Conservation (phyloP, 2,888 invertebrate genomes). For the Mechanitis mazaeus region DNA sequence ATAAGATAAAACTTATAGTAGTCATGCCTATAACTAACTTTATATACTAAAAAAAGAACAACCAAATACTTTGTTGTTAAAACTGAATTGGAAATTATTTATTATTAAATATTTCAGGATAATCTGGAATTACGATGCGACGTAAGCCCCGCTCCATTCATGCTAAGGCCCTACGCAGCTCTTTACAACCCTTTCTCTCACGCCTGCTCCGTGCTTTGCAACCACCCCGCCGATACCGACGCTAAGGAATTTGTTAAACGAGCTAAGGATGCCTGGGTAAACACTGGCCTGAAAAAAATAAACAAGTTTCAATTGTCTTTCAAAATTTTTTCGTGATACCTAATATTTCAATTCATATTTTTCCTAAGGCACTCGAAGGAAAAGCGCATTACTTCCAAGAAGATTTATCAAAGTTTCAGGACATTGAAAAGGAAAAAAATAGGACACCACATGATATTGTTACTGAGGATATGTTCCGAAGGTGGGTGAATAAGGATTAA, state of each 20-base stretch:
- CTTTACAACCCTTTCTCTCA: constrained; percentile 88
- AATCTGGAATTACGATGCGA: constrained; percentile 74
- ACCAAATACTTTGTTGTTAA: background rate
- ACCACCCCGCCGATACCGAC: constrained; percentile 87
- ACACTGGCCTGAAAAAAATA: too few species aligned
- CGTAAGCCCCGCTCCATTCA: constrained; percentile 82
- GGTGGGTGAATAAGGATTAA: constrained; percentile 39
- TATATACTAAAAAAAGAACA: too few species aligned
- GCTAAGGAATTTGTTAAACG: constrained; percentile 83
- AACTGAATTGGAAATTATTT: background rate
- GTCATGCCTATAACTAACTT: too few species aligned
- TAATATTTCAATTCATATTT: too few species aligned
- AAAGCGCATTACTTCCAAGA: constrained; percentile 55
- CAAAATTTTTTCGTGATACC: too few species aligned
- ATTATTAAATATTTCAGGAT: constrained; percentile 35
- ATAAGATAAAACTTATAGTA: too few species aligned
- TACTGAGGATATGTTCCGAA: constrained; percentile 84
- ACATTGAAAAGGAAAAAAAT: constrained; percentile 59
- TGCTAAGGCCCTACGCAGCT: constrained; percentile 86
- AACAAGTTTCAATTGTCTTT: too few species aligned
- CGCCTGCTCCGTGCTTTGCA: constrained; percentile 88
- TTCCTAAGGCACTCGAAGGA: constrained; percentile 51
- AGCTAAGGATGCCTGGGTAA: constrained; percentile 83
- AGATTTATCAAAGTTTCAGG: constrained; percentile 57
- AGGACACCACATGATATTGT: constrained; percentile 78